phyloP scores from a whole-genome alignment of 2,113 vertebrate genomes.

The Pachycephala philippinensis region DNA sequence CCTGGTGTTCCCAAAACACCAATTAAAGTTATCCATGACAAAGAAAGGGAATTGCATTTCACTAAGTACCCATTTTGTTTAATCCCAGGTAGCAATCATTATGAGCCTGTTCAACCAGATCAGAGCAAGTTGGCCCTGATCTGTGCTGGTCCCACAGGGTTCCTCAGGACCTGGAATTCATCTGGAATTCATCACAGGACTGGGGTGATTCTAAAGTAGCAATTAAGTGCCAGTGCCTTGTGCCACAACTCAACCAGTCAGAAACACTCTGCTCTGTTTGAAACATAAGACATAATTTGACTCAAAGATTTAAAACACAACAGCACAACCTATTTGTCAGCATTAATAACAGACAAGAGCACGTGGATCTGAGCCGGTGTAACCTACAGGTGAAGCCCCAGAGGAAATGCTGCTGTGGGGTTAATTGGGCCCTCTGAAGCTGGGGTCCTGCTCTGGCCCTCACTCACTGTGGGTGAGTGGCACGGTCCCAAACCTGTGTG shows the following conservation, averaged over 20 bases:
- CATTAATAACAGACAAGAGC: background rate
- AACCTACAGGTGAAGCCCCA: background rate
- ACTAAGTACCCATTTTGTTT: constrained; percentile 2
- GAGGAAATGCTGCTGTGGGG: background rate
- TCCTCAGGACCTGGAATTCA: background rate
- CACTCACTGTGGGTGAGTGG: background rate
- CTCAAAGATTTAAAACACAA: background rate
- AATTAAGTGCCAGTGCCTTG: background rate
- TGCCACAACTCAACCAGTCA: background rate
- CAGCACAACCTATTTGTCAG: background rate
- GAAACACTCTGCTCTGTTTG: background rate
- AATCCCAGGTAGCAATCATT: background rate
- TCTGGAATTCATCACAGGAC: background rate
- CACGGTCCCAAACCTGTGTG: background rate
- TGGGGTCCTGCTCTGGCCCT: background rate
- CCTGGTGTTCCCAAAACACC: background rate
- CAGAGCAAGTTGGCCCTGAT: background rate
- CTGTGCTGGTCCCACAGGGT: background rate
- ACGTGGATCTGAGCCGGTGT: background rate
- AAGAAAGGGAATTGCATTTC: constrained; percentile 6
- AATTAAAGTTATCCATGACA: background rate
- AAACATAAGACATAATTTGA: background rate
- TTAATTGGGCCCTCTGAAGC: background rate
- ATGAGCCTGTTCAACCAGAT: background rate
- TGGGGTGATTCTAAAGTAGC: background rate